phyloP scores from a whole-genome alignment of 2,888 invertebrate species.

The Drosophila anceps region DNA sequence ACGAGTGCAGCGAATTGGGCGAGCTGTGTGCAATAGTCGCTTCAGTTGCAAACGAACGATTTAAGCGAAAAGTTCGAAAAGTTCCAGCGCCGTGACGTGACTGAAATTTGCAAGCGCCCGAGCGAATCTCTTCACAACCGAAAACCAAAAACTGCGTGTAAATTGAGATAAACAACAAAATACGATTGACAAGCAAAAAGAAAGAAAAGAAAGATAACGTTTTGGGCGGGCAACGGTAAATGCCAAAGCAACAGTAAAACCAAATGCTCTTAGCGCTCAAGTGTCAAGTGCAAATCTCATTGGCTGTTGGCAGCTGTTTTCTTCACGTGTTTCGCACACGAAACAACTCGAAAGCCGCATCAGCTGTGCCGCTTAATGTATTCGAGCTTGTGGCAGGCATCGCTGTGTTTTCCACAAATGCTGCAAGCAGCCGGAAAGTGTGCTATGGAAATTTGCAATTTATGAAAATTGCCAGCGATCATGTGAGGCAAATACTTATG shows the following conservation, averaged over 20 bases:
- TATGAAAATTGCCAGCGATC: not conserved
- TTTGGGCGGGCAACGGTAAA: conserved; percentile 6
- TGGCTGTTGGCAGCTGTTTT: conserved; percentile 8
- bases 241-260: not conserved
- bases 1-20: conserved; percentile 66
- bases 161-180: not conserved
- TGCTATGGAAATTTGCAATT: conserved; percentile 3
- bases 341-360: conserved; percentile 12
- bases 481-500: not conserved
- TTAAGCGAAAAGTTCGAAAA: conserved; percentile 81
- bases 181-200: not conserved
- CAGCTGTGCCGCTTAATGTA: conserved; percentile 38
- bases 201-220: not conserved
- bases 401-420: conserved; percentile 19
- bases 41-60: conserved; percentile 85
- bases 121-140: conserved; percentile 12
- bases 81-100: conserved; percentile 58
- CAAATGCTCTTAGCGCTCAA: conserved; percentile 1
- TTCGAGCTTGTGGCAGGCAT: conserved; percentile 29
- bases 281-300: conserved; percentile 8
- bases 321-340: conserved; percentile 7
- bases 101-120: conserved; percentile 42
- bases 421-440: conserved; percentile 12
- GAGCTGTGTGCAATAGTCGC: conserved; percentile 70
- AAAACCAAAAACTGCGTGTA: conserved; percentile 11